These are phyloP conservation scores for Protonemura montana DNA, from an alignment of 2,888 invertebrate genomes.

Conservation along the genomic window DNA sequence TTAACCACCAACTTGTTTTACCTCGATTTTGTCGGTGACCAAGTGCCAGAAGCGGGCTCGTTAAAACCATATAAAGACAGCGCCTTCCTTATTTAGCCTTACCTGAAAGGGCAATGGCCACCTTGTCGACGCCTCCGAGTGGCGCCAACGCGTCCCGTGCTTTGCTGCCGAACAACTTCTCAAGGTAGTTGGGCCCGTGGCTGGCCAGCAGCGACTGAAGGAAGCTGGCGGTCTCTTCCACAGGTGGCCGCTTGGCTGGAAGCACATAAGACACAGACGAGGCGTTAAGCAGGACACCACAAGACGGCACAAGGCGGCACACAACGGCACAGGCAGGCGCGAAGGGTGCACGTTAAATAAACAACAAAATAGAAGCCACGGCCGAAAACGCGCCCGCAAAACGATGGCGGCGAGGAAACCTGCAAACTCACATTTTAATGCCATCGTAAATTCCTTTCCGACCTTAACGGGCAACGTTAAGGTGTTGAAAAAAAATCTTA, in stretches of 20 bases:
- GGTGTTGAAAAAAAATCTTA: background rate
- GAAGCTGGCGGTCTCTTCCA: conserved; percentile 95
- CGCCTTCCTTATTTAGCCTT: conserved; percentile 54
- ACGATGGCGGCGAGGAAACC: background rate
- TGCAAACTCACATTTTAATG: background rate
- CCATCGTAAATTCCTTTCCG: background rate
- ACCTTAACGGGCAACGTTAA: background rate
- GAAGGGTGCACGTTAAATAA: background rate
- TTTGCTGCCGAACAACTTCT: conserved; percentile 94
- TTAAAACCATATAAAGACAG: no score
- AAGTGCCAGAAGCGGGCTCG: no score
- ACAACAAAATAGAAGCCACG: background rate
- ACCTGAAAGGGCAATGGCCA: conserved; percentile 95
- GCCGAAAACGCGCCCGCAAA: background rate
- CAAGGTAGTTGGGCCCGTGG: conserved; percentile 95
- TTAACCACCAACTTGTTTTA: no score
- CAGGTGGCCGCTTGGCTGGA: conserved; percentile 93
- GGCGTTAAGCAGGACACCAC: background rate
- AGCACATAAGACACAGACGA: background rate
- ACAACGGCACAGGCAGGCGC: background rate
- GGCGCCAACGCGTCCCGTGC: conserved; percentile 90
- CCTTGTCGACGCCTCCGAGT: conserved; percentile 92
- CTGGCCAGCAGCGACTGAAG: conserved; percentile 91
- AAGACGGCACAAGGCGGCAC: background rate
- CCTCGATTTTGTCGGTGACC: no score